Conservation (phyloP, 2,888 invertebrate genomes). For the Ptychoptera contaminata region DNA sequence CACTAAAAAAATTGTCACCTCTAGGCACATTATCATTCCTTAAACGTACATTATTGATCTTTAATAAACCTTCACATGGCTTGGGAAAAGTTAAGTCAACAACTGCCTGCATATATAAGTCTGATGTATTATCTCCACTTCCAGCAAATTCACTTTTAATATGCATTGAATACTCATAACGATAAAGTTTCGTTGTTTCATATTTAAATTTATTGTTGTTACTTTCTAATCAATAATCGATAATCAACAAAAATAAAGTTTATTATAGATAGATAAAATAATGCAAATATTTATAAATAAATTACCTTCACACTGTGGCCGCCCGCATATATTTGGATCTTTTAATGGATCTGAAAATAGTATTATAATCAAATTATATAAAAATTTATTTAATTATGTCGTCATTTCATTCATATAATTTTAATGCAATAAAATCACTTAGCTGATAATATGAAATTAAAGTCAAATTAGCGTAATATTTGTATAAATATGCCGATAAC, state of each 20-base stretch:
- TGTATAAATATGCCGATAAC: too few species aligned
- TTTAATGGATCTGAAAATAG: constrained; percentile 48
- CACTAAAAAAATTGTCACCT: background rate
- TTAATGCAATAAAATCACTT: too few species aligned
- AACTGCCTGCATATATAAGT: constrained; percentile 42
- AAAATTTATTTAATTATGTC: background rate
- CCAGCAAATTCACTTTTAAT: constrained; percentile 55
- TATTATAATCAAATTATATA: constrained; percentile 3
- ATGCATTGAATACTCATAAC: constrained; percentile 55
- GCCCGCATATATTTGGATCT: constrained; percentile 55
- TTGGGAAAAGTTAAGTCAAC: constrained; percentile 46
- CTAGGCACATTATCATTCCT: constrained; percentile 36
- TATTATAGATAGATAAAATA: constrained; percentile 5
- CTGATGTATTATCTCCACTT: constrained; percentile 55
- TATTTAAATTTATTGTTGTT: constrained; percentile 23
- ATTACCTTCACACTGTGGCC: constrained; percentile 43
- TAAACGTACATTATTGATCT: constrained; percentile 42
- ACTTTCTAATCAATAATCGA: background rate
- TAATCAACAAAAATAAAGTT: background rate
- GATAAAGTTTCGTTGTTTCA: constrained; percentile 30
- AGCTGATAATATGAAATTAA: too few species aligned
- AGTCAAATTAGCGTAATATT: too few species aligned
- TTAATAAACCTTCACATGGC: constrained; percentile 55
- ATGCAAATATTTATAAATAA: constrained; percentile 3
- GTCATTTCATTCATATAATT: background rate